Evolutionary conservation across 2,888 invertebrate genomes (phyloP).

Genomic region (Drosophila imparisetae): DNA sequence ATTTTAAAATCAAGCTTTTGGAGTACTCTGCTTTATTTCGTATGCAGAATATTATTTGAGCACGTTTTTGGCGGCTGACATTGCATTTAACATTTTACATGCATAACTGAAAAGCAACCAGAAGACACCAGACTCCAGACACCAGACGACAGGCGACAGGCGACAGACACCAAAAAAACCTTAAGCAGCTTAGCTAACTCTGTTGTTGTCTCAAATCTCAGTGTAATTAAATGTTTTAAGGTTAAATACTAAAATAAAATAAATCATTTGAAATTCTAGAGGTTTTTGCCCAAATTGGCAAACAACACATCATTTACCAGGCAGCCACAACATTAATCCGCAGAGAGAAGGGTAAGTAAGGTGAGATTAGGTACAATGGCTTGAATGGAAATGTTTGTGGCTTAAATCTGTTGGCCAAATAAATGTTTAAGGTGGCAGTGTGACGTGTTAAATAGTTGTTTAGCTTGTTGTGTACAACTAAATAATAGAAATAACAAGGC

Average conservation of each 20-base stretch:
- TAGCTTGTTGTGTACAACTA: background rate
- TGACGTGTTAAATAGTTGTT: background rate
- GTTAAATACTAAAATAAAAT: slow-evolving; percentile 25
- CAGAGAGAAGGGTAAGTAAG: slow-evolving; percentile 3
- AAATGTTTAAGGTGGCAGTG: background rate
- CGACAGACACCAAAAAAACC: slow-evolving; percentile 16
- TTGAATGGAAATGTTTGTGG: slow-evolving; percentile 33
- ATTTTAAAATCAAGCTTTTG: slow-evolving; percentile 76
- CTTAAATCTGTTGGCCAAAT: background rate
- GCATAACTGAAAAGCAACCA: slow-evolving; percentile 42
- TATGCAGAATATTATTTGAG: slow-evolving; percentile 75
- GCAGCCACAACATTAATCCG: slow-evolving; percentile 12
- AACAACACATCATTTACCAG: slow-evolving; percentile 67
- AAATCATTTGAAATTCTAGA: slow-evolving; percentile 45
- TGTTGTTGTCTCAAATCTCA: slow-evolving; percentile 12
- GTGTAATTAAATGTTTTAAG: slow-evolving; percentile 63
- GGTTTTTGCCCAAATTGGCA: slow-evolving; percentile 59
- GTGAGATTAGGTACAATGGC: slow-evolving; percentile 54
- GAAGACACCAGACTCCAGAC: slow-evolving; percentile 1
- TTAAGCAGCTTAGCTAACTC: slow-evolving; percentile 19
- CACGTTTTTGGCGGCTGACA: slow-evolving; percentile 63
- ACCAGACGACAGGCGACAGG: slow-evolving; percentile 15
- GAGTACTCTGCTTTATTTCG: slow-evolving; percentile 61
- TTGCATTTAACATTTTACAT: slow-evolving; percentile 71
- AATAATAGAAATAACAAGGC: background rate